These are phyloP conservation scores for Melanerpes aurifrons DNA, from an alignment of 2,113 vertebrate species.

Conservation along the genomic window DNA sequence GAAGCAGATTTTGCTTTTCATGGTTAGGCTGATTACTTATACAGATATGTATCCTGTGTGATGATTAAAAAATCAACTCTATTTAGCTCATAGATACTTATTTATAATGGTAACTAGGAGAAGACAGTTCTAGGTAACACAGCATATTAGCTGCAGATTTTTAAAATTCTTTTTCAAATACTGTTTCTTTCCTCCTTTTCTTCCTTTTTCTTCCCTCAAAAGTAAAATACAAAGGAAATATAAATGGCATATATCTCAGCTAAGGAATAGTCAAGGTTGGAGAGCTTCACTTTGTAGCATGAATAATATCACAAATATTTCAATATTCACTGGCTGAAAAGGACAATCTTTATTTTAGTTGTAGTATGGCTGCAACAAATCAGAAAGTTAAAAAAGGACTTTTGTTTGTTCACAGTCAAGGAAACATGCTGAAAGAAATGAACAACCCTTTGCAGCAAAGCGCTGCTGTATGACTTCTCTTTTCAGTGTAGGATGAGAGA, in stretches of 20 bases:
- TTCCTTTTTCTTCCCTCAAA: background rate
- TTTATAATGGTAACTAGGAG: background rate
- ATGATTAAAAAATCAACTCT: background rate
- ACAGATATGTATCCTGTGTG: background rate
- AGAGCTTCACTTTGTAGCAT: background rate
- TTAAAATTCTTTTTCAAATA: background rate
- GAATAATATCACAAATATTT: background rate
- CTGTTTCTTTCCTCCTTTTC: background rate
- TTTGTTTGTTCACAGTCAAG: background rate
- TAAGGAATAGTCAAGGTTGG: background rate
- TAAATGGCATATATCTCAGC: background rate
- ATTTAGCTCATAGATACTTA: background rate
- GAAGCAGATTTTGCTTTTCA: background rate
- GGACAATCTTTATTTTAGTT: background rate
- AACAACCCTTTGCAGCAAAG: background rate
- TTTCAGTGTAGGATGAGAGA: slow-evolving; percentile 25
- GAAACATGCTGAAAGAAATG: background rate
- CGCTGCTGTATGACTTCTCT: background rate
- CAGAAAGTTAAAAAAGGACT: background rate
- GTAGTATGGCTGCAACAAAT: background rate
- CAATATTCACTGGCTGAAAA: background rate
- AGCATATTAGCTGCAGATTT: background rate
- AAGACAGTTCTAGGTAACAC: background rate
- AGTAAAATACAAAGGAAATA: background rate
- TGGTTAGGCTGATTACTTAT: background rate